These are phyloP conservation scores for Microplitis deprimator DNA, from an alignment of 2,888 invertebrate genomes.

Conservation along the genomic window DNA sequence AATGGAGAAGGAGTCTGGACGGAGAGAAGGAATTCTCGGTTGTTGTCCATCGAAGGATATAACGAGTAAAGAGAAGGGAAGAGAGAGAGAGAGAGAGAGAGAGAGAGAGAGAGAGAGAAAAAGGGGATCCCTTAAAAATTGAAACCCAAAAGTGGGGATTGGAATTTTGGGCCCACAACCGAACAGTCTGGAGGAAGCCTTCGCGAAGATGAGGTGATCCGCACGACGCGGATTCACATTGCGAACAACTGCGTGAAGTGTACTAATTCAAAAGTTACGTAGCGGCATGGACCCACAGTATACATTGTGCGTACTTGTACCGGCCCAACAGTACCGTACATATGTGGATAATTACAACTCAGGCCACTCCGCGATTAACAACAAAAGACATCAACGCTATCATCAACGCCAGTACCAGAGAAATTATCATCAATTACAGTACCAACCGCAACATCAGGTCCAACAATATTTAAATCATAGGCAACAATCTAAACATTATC, in stretches of 20 bases:
- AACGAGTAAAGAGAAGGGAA: conserved; percentile 37
- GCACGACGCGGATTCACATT: conserved; percentile 50
- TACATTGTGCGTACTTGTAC: conserved; percentile 70
- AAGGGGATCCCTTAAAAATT: conserved; percentile 70
- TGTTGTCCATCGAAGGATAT: conserved; percentile 11
- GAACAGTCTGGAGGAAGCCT: conserved; percentile 71
- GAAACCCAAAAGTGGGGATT: conserved; percentile 68
- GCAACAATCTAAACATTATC: conserved; percentile 50
- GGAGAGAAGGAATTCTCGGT: not conserved
- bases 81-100: conserved; percentile 46
- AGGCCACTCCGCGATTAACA: conserved; percentile 46
- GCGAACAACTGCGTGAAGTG: conserved; percentile 43
- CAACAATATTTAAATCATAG: conserved; percentile 46
- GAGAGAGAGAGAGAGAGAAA: conserved; percentile 42
- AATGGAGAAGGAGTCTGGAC: conserved; percentile 40
- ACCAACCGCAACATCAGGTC: conserved; percentile 24
- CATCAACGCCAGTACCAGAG: conserved; percentile 48
- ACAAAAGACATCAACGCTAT: conserved; percentile 56
- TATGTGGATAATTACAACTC: conserved; percentile 63
- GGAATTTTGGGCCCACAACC: conserved; percentile 71
- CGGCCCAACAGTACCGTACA: conserved; percentile 69
- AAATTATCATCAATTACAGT: conserved; percentile 43
- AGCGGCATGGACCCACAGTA: conserved; percentile 71
- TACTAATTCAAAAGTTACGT: conserved; percentile 45
- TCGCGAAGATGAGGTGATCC: conserved; percentile 69